phyloP scores from a whole-genome alignment of 1,140 invertebrate genomes.

The Drosophila grimshawi region DNA sequence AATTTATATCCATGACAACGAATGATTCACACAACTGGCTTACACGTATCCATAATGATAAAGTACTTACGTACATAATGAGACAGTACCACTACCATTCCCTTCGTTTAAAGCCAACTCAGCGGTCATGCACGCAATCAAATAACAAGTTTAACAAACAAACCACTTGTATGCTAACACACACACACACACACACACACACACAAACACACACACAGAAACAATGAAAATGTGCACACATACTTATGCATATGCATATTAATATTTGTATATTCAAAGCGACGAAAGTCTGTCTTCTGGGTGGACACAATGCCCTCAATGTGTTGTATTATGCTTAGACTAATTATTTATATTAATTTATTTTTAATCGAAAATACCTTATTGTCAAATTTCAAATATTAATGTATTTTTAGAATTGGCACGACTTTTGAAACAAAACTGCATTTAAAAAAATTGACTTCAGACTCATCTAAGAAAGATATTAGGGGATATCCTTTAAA shows the following conservation, averaged over 20 bases:
- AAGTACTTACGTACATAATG: conserved; percentile 1
- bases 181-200: neutral
- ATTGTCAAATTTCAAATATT: no score
- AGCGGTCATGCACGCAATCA: conserved; percentile 53
- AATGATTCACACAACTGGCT: neutral
- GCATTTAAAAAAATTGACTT: no score
- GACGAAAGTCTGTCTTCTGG: neutral
- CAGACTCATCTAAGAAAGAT: no score
- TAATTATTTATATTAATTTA: conserved; percentile 75
- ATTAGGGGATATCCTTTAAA: no score
- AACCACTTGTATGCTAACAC: conserved; percentile 51
- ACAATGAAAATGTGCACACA: conserved; percentile 4
- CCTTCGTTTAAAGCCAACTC: conserved; percentile 1
- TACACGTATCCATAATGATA: neutral
- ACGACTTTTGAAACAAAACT: no score
- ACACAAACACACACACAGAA: conserved; percentile 2
- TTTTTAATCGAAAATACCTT: no score
- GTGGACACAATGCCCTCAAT: neutral
- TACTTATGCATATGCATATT: neutral
- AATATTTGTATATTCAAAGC: neutral
- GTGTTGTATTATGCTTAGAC: conserved; percentile 35
- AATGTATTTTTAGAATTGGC: no score
- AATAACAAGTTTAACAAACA: conserved; percentile 73
- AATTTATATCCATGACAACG: neutral
- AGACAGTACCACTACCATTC: neutral